Base-by-base conservation (phyloP, 2,888 invertebrate genomes). In the Nemotelus pantherinus region DNA sequence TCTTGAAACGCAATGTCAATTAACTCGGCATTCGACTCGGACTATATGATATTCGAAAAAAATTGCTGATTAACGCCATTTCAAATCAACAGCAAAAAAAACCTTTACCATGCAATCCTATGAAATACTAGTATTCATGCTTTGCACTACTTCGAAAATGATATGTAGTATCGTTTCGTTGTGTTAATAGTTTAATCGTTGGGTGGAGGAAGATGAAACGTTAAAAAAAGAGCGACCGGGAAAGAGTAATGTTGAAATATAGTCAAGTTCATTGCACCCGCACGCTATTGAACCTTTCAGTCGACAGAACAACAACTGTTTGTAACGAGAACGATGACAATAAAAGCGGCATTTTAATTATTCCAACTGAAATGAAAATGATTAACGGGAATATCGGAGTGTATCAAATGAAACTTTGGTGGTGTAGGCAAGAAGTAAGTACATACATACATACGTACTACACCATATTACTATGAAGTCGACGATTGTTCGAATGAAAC, bases 111-210 rank as follows among this genome's bases (percentile, higher is more conserved):
- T 25, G 25, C 25, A 25, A 25, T 1, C 25, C 25, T 25, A 25
- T 25, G 25, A 25, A 25, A 25, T 25, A 25, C 25, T 25, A 25
- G 25, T 25, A 25, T 25, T 25, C 25, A 25, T 25, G 1, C 25
- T 25, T 25, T 25, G 25, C 25, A 25, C 25, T 25, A n/a, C 58
- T 58, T 58, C 10, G 58, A 58, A 58, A 58, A 58, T 58, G 58
- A 58, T n/a, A 58, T n/a, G 58, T 58, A 7, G 25, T 58, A 58
- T 58, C n/a, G 58, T 25, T 25, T 25, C 25, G 25, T 58, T 58
- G 58, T 58, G 58, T 25, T 58, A 58, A 58, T 58, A 25, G 25
- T n/a, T 58, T 58, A 58, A 58, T 58, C 58, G 58, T 58, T 58
- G 58, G 25, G 58, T 58, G 58, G 4, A 58, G 25, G 25, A 25